These are phyloP conservation scores for Acromyrmex charruanus DNA, from an alignment of 1,140 invertebrate species.

Conservation along the genomic window DNA sequence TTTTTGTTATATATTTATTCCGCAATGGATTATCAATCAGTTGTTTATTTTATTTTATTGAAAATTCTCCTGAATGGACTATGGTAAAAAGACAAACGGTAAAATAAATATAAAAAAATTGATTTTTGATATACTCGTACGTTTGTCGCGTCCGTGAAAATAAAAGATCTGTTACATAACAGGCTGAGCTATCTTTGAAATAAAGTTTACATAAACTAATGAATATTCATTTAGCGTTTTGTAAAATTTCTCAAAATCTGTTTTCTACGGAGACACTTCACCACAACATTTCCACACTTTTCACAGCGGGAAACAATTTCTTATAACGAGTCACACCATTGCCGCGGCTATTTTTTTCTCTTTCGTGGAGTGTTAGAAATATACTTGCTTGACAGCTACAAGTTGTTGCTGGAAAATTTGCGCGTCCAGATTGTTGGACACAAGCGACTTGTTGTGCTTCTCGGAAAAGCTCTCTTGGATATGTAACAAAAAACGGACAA, in stretches of 20 bases:
- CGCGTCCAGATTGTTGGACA: slow-evolving; percentile 24
- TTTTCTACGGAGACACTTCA: neutral
- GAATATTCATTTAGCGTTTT: neutral
- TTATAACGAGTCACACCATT: neutral
- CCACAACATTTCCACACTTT: neutral
- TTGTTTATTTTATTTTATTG: neutral
- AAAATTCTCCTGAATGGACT: neutral
- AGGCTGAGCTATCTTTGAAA: neutral
- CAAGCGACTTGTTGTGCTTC: slow-evolving; percentile 52
- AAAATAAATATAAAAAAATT: neutral
- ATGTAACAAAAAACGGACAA: slow-evolving; percentile 11
- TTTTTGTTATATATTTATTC: neutral
- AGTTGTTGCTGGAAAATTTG: slow-evolving; percentile 47
- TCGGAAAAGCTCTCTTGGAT: slow-evolving; percentile 36
- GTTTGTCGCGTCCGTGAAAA: neutral
- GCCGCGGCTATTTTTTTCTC: neutral
- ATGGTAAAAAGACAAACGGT: neutral
- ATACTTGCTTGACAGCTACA: slow-evolving; percentile 56
- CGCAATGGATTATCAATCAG: neutral
- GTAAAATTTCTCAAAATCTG: slow-evolving; percentile 1
- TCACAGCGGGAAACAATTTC: neutral
- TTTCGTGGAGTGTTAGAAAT: slow-evolving; percentile 20
- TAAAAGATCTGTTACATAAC: neutral
- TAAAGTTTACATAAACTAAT: neutral
- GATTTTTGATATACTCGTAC: neutral